Evolutionary conservation across 2,888 invertebrate genomes (phyloP), one percentile per base, ranked within the genome.

Genomic region (Anthophora plumipes): DNA sequence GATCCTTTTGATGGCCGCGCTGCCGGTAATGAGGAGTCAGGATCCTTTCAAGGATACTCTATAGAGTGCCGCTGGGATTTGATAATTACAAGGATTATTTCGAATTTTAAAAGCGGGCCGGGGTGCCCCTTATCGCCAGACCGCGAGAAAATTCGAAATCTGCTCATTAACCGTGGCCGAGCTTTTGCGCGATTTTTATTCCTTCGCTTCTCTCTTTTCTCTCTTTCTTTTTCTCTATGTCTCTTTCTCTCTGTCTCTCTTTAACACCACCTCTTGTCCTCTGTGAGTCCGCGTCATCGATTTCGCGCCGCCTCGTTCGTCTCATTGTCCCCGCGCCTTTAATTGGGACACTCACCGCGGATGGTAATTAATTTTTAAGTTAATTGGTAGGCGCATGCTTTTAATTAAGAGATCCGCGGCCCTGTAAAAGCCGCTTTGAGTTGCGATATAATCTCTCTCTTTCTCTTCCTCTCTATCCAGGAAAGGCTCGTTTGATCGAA

Each of bases 81-180:
- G 91, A 93, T 93, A 93, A 93, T 93, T 92, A 93, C 89, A 91
- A 89, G 91, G 91, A 93, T 93, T 93, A 93, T 92, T 92, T 90
- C 83, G 89, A 88, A 88, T 89, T 90, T 91, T 90, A 89, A 90
- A 90, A 87, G 89, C 86, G 4, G 60, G 77, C 75, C 79, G 78
- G 59, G 77, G 76, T 76, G 71, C 86, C 89, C 85, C 91, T 93
- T 91, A 89, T 92, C 93, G 89, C 91, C 91, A 92, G 93, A 93
- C 93, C 93, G 92, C 92, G 91, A 92, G 90, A 91, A 91, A 91
- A 91, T 90, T 90, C 88, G 89, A 90, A 92, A 91, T 91, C 91
- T 90, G 89, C 91, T 92, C 92, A 89, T 92, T 92, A 92, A 91
- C 89, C 89, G 86, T 85, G 83, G 78, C 68, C 67, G 22, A 50